These are phyloP conservation scores for Dolichallabes microphthalmus DNA, from an alignment of 2,113 vertebrate genomes.

Conservation along the genomic window DNA sequence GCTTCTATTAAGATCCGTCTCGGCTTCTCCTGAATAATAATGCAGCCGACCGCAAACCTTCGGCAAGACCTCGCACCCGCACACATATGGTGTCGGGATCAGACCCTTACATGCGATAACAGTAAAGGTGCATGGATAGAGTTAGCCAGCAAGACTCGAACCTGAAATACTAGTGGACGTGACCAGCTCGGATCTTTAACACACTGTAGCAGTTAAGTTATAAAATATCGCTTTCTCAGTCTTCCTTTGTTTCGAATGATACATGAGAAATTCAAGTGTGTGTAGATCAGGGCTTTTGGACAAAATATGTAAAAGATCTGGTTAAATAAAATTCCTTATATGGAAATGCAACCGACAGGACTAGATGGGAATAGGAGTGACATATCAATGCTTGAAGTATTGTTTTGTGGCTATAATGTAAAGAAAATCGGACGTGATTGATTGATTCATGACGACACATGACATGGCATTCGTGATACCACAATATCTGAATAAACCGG, in stretches of 20 bases:
- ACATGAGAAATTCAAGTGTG: background rate
- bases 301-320: background rate
- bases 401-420: background rate
- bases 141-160: background rate
- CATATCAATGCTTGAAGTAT: background rate
- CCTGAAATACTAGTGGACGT: background rate
- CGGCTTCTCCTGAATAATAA: conserved; percentile 21
- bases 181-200: background rate
- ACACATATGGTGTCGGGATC: background rate
- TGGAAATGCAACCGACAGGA: background rate
- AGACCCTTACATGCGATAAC: background rate
- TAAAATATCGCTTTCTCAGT: background rate
- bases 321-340: background rate
- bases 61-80: background rate
- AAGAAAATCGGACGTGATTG: background rate
- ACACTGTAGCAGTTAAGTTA: background rate
- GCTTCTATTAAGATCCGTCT: background rate
- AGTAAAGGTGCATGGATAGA: background rate
- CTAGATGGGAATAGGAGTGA: background rate
- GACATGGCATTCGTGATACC: background rate
- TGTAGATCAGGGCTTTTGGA: background rate
- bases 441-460: background rate
- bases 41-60: conserved; percentile 7
- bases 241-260: background rate
- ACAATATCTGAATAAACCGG: background rate